Percentiles rank a stretch among this genome's conserved stretches.
phyloP scores from a whole-genome alignment of 2,888 invertebrate species.

The Phragmatobia fuliginosa region DNA sequence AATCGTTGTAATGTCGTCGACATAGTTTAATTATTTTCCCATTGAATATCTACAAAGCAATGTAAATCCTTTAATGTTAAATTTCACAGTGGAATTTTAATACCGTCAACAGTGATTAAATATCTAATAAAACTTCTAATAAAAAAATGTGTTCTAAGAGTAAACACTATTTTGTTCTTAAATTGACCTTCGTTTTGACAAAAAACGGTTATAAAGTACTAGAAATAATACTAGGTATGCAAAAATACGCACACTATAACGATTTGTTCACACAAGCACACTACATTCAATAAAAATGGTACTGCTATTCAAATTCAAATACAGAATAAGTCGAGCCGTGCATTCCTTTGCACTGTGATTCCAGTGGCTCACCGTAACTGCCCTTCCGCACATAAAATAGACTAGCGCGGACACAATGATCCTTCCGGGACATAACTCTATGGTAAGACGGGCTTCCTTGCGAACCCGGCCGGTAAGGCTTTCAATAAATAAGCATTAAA shows the following conservation, averaged over 20 bases:
- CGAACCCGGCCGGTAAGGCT: slow-evolving; percentile 59
- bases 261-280: neutral
- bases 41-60: neutral
- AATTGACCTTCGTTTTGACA: too few relatives aligned
- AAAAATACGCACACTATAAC: neutral
- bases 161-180: too few relatives aligned
- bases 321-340: slow-evolving; percentile 26
- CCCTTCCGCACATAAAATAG: slow-evolving; percentile 65
- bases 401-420: slow-evolving; percentile 75
- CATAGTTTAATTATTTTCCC: neutral
- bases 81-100: neutral
- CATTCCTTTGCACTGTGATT: slow-evolving; percentile 46
- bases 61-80: neutral
- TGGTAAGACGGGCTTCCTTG: slow-evolving; percentile 33
- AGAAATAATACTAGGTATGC: neutral
- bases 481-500: slow-evolving; percentile 86
- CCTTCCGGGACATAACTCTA: slow-evolving; percentile 72
- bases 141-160: neutral
- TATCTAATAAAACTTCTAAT: too few relatives aligned
- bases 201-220: too few relatives aligned
- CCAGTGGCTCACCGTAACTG: slow-evolving; percentile 49
- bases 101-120: neutral
- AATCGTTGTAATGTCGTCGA: neutral
- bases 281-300: slow-evolving; percentile 16
- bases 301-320: slow-evolving; percentile 34